These are phyloP conservation scores for Cairina moschata DNA, from an alignment of 2,113 vertebrate genomes.

Conservation along the genomic window DNA sequence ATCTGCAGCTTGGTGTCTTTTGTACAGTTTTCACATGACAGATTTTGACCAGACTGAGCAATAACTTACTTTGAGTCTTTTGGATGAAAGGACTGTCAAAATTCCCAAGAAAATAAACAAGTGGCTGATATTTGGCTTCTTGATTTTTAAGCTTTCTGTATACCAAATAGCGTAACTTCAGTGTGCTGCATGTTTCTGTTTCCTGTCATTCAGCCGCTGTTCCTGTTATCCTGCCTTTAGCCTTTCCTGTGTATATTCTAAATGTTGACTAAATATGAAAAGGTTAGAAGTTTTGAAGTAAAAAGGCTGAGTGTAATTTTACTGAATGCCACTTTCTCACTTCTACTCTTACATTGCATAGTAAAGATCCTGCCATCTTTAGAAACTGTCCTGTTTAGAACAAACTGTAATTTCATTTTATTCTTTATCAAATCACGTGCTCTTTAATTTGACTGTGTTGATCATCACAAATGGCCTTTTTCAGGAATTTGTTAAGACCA, in stretches of 20 bases:
- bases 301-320: neutral
- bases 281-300: neutral
- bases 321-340: neutral
- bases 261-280: neutral
- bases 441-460: conserved; percentile 36
- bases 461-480: conserved; percentile 14
- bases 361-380: neutral
- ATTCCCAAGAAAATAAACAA: neutral
- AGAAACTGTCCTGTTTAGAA: neutral
- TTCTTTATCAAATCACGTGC: conserved; percentile 27
- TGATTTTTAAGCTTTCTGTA: neutral
- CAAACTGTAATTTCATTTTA: conserved; percentile 5
- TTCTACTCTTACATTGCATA: neutral
- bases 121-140: neutral
- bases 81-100: neutral
- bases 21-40: neutral
- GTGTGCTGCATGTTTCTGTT: neutral
- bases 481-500: neutral
- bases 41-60: neutral
- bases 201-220: neutral
- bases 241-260: neutral
- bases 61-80: neutral
- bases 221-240: neutral
- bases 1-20: neutral
- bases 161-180: neutral